Percentiles rank a stretch among this genome's conserved stretches.
Conservation (phyloP, 2,113 vertebrate species). For the Boleophthalmus pectinirostris region DNA sequence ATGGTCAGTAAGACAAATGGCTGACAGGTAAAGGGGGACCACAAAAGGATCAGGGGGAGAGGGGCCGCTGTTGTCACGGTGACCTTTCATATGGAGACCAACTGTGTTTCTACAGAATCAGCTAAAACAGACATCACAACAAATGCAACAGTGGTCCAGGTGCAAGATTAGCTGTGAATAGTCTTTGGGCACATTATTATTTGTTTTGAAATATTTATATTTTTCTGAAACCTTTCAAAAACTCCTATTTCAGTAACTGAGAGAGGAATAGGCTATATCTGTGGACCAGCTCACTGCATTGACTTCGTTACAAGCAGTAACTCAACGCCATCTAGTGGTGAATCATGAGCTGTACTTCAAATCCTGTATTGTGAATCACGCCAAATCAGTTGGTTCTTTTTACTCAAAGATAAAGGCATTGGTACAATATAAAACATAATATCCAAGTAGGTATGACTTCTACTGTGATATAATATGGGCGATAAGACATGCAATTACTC, state of each 20-base stretch:
- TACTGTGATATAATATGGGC: not conserved
- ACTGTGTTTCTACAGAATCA: constrained; percentile 31
- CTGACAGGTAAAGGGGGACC: constrained; percentile 36
- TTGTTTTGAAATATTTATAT: not conserved
- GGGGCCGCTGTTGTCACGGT: constrained; percentile 46
- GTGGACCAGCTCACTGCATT: not conserved
- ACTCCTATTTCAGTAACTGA: not conserved
- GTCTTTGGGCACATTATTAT: not conserved
- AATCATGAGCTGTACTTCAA: constrained; percentile 18
- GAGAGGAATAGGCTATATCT: not conserved
- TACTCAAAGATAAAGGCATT: not conserved
- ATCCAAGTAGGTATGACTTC: not conserved
- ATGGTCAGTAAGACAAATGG: constrained; percentile 55
- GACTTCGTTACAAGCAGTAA: not conserved
- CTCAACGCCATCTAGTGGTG: constrained; percentile 66
- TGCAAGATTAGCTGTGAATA: not conserved
- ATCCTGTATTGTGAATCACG: not conserved
- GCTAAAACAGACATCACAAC: not conserved
- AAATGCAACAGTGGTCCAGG: not conserved
- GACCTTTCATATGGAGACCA: constrained; percentile 51
- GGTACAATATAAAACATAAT: not conserved
- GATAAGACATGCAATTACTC: not conserved
- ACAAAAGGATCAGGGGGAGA: constrained; percentile 48
- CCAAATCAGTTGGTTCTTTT: not conserved
- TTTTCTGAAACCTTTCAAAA: not conserved